Evolutionary conservation across 1,140 invertebrate genomes (phyloP), one percentile per base, ranked within the genome.

Genomic region (Hylaeus anthracinus): DNA sequence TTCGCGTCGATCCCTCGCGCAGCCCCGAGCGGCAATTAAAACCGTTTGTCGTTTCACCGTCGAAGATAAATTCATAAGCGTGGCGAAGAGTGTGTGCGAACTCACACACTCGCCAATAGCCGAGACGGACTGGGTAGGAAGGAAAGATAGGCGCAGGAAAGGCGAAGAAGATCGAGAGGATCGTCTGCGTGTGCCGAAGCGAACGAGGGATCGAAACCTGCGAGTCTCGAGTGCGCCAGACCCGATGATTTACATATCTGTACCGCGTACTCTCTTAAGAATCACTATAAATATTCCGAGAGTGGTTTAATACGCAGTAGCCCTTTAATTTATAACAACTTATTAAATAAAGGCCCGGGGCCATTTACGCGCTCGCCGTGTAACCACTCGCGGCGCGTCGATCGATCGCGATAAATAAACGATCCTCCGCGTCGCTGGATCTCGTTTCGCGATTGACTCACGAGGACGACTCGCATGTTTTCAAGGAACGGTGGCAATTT

Each of bases 291-390:
- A 90, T 89, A 90, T 89, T 83, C 84, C 83, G 85, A 86, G 76
- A 78, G 78, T 90, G 86, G 86, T 88, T 90, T 88, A 90, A 90
- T 90, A 87, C 90, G 88, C 90, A 83, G 90, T 90, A 90, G 90
- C 90, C 77, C 82, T 88, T 88, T 90, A 90, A 90, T 90, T 90
- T 90, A 90, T 89, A 90, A 90, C 87, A 90, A 90, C 86, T 90
- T 90, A 90, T 90, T 90, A 89, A 90, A 90, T 88, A 90, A 90
- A 88, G 80, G 81, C 89, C 83, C 77, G 73, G 10, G 88, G 89
- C 83, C 72, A 83, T 89, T 86, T 84, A 79, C 79, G 77, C 74
- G 78, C 75, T 55, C n/a, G 64, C 39, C 58, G 77, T 65, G 78
- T 71, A 83, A 72, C 77, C 79, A 61, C 77, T 66, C 37, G 58